Evolutionary conservation across 2,888 invertebrate genomes (phyloP).

Genomic region (Arge pagana): DNA sequence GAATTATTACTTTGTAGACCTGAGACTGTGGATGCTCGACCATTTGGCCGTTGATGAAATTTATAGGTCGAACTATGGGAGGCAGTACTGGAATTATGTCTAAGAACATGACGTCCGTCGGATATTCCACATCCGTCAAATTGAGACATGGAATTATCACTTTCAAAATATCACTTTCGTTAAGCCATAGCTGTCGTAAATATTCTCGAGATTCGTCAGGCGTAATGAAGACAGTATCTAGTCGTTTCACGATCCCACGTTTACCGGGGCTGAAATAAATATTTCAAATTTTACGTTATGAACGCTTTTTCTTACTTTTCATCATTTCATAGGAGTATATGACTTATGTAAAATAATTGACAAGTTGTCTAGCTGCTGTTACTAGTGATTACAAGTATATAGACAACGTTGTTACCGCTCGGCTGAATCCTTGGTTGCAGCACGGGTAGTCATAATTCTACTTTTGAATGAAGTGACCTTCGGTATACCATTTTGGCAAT

Average conservation of each 20-base stretch:
- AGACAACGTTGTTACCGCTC: no score
- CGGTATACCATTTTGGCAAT: slow-evolving; percentile 61
- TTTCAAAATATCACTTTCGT: slow-evolving; percentile 71
- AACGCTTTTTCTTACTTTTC: no score
- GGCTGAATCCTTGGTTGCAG: no score
- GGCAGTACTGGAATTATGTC: slow-evolving; percentile 85
- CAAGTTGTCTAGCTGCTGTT: no score
- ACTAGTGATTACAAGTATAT: no score
- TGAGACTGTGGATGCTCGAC: slow-evolving; percentile 80
- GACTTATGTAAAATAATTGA: no score
- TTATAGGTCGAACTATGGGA: slow-evolving; percentile 78
- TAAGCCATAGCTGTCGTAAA: slow-evolving; percentile 72
- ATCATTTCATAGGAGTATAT: no score
- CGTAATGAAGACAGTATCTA: slow-evolving; percentile 59
- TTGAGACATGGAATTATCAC: slow-evolving; percentile 74
- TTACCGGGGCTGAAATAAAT: neutral
- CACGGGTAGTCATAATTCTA: slow-evolving; percentile 62
- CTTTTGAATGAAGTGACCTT: slow-evolving; percentile 66
- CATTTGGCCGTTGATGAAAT: slow-evolving; percentile 67
- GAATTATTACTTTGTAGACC: slow-evolving; percentile 71
- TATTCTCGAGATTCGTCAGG: slow-evolving; percentile 70
- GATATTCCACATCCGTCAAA: slow-evolving; percentile 60
- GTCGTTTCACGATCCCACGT: slow-evolving; percentile 27
- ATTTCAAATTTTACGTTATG: no score
- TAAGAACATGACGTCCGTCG: slow-evolving; percentile 87